Conservation (phyloP, 1,140 invertebrate genomes). For the Drosophila albomicans region DNA sequence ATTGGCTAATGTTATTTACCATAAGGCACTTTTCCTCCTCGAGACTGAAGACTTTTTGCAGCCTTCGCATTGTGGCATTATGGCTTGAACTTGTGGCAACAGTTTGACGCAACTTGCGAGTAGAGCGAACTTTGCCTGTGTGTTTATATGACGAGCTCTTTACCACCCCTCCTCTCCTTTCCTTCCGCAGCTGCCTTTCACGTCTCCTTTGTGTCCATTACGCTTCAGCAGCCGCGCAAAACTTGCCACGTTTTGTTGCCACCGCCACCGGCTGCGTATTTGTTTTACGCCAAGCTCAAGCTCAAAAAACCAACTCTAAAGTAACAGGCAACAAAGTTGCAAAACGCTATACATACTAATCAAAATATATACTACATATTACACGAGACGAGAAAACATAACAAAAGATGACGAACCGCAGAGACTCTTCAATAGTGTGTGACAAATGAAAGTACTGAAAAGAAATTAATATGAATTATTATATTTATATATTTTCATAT, state of each 20-base stretch:
- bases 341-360: slow-evolving; percentile 43
- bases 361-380: slow-evolving; percentile 22
- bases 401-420: not conserved
- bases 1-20: slow-evolving; percentile 66
- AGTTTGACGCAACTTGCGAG: slow-evolving; percentile 38
- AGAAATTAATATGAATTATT: not conserved
- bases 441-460: too few relatives aligned
- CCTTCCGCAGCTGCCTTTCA: too few relatives aligned
- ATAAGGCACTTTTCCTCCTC: slow-evolving; percentile 21
- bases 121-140: slow-evolving; percentile 22
- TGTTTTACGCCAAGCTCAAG: slow-evolving; percentile 24
- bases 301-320: slow-evolving; percentile 30
- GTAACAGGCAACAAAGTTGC: slow-evolving; percentile 11
- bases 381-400: not conserved
- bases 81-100: slow-evolving; percentile 44
- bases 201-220: not conserved
- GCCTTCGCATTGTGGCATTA: slow-evolving; percentile 35
- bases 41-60: slow-evolving; percentile 16
- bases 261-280: slow-evolving; percentile 28
- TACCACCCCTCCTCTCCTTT: too few relatives aligned
- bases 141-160: slow-evolving; percentile 18
- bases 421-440: slow-evolving; percentile 15
- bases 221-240: slow-evolving; percentile 12
- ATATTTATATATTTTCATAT: too few relatives aligned
- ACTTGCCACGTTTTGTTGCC: slow-evolving; percentile 38